Evolutionary conservation across 2,113 vertebrate genomes (phyloP).

Genomic region (Scomber japonicus): DNA sequence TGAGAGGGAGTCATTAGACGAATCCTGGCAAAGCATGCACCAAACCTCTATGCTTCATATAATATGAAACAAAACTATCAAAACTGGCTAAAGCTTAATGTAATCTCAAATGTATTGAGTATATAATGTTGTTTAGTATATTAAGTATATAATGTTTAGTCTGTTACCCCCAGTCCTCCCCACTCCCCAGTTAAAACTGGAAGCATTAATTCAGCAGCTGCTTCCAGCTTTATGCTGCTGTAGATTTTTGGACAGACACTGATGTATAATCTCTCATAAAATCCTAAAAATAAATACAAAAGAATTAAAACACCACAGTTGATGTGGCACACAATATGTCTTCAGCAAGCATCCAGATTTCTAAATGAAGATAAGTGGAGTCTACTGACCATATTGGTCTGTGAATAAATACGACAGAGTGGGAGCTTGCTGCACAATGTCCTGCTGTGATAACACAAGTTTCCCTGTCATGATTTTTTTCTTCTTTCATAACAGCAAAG

Average conservation of each 20-base stretch:
- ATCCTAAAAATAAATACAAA: conserved; percentile 48
- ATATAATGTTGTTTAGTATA: conserved; percentile 24
- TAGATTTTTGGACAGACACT: conserved; percentile 42
- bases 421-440: conserved; percentile 30
- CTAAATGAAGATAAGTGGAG: conserved; percentile 64
- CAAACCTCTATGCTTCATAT: conserved; percentile 13
- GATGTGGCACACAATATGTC: conserved; percentile 14
- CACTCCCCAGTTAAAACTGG: conserved; percentile 7
- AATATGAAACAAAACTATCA: conserved; percentile 23
- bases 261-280: conserved; percentile 52
- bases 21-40: conserved; percentile 27
- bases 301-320: conserved; percentile 30
- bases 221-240: conserved; percentile 31
- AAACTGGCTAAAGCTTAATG: conserved; percentile 8
- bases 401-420: conserved; percentile 52
- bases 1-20: conserved; percentile 49
- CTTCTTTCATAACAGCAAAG: conserved; percentile 37
- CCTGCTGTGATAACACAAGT: conserved; percentile 76
- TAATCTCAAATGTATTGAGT: conserved; percentile 16
- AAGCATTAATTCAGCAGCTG: conserved; percentile 28
- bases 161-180: too few relatives aligned
- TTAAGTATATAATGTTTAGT: too few relatives aligned
- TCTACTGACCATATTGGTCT: conserved; percentile 50
- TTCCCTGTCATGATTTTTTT: conserved; percentile 51
- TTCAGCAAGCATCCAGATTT: conserved; percentile 44